Evolutionary conservation across 1,140 invertebrate species (phyloP).

Genomic region (Drosophila hydei): DNA sequence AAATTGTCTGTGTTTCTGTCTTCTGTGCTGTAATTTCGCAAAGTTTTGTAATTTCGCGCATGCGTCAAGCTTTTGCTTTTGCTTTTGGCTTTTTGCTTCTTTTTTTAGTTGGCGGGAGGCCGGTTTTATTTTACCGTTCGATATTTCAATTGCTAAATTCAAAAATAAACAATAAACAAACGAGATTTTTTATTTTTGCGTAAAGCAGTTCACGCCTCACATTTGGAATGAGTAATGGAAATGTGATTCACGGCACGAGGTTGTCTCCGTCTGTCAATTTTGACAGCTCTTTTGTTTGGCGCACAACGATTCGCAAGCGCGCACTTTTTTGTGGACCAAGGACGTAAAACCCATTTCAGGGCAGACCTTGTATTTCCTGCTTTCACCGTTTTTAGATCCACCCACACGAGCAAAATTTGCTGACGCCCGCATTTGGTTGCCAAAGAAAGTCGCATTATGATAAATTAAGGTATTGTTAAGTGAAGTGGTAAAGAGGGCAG

Average conservation of each 20-base stretch:
- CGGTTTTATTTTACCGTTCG: slow-evolving; percentile 58
- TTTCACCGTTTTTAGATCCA: slow-evolving; percentile 58
- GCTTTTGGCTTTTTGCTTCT: not conserved
- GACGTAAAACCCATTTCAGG: slow-evolving; percentile 58
- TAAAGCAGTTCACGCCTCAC: slow-evolving; percentile 52
- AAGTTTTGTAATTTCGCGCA: slow-evolving; percentile 74
- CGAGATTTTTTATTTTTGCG: slow-evolving; percentile 50
- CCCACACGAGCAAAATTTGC: slow-evolving; percentile 36
- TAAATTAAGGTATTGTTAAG: slow-evolving; percentile 32
- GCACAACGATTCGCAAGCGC: slow-evolving; percentile 1
- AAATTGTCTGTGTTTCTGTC: slow-evolving; percentile 4
- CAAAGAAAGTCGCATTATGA: slow-evolving; percentile 64
- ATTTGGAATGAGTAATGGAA: slow-evolving; percentile 63
- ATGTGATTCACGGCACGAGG: slow-evolving; percentile 61
- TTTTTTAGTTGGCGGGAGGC: slow-evolving; percentile 25
- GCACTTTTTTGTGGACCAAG: slow-evolving; percentile 67
- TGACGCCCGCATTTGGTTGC: slow-evolving; percentile 27
- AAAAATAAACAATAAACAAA: slow-evolving; percentile 75
- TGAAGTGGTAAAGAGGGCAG: not conserved
- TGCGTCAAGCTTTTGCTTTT: slow-evolving; percentile 50
- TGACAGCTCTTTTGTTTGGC: slow-evolving; percentile 70
- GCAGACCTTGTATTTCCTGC: slow-evolving; percentile 77
- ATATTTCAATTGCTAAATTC: slow-evolving; percentile 64
- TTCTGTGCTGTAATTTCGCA: slow-evolving; percentile 69
- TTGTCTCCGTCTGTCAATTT: slow-evolving; percentile 56